Evolutionary conservation across 2,113 vertebrate species (phyloP), one percentile per base, ranked within the genome.

Genomic region (Carollia perspicillata): DNA sequence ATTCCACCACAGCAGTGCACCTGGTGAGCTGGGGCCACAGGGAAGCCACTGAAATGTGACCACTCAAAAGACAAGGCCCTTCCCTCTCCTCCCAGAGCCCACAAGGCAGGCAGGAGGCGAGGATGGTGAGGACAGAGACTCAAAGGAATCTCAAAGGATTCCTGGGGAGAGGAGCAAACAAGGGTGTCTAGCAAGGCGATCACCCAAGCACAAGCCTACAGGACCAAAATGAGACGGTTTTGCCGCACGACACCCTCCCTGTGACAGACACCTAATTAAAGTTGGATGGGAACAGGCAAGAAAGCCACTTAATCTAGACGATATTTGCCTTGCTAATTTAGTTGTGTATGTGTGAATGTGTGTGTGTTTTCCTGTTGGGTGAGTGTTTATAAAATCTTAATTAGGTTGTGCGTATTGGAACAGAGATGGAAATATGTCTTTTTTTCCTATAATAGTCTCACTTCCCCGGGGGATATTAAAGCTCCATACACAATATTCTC

Each of bases 371-470:
- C 90, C 96, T 95, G 93, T 93, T 20, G 84, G 93, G 93, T 8
- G 75, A 86, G 83, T 81, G 94, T 96, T 98, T 95, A 94, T 97
- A 95, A 97, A 98, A 89, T 93, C 97, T 97, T 98, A 97, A 98
- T 98, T 97, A 97, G 97, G 90, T 81, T 96, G 96, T 83, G 20
- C 0, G 0, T 96, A 33, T 96, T 86, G 97, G 97, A 97, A 28
- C 10, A 0, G 97, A 89, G 95, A 85, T 20, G 78, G 96, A 97
- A 93, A 97, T 85, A 51, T 33, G n/a, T 28, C 65, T 6, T 58
- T 96, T 42, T 26, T 28, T 3, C 23, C 83, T 35, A 5, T 85
- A 94, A 96, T 94, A 97, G 94, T 83, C 89, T 96, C 22, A 2
- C 6, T 42, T 51, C 22, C 95, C 8, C 0, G 1, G 90, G 79